Evolutionary conservation across 2,888 invertebrate species (phyloP), one percentile per base, ranked within the genome.

Genomic region (Drosophila parthenogenetica): DNA sequence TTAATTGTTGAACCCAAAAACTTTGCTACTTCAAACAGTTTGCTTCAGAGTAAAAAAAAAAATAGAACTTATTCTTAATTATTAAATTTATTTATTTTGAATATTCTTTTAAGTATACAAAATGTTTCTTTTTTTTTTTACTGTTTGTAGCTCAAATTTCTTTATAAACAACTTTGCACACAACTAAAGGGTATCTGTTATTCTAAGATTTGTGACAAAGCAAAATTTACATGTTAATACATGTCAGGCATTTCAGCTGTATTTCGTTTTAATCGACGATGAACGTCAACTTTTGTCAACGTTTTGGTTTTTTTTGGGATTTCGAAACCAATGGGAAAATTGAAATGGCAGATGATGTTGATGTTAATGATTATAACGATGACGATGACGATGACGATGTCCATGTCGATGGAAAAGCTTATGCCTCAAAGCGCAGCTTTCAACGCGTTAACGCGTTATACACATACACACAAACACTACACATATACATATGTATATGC

Each of bases 351-450:
- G 63, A 55, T 60, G 53, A 74, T 22, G 32, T 60, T 37, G 65
- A 59, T 25, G 35, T 5, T 16, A 17, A 49, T 50, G 50, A 39
- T 19, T 66, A 46, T 59, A 8, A 7, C 8, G 29, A 29, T 8
- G 29, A 8, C 1, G 0, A 8, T 8, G 29, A 5, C 22, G 17
- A 16, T 10, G 19, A 13, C 43, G 35, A 25, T 25, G 42, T 45
- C 46, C 74, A 37, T 74, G 53, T 11, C 29, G 19, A 16, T 71
- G 63, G 58, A 14, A 16, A 14, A 22, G 60, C 10, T 39, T 32
- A 49, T 83, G 83, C 74, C 84, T 81, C 87, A 68, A 81, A 86
- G 87, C 82, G 74, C 73, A 46, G 70, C 71, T 85, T 81, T 83
- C 81, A 55, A 73, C 87, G 81, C 82, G 79, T 81, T 81, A 83